These are phyloP conservation scores for Acrobasis consociella DNA, from an alignment of 2,888 invertebrate species.

Conservation along the genomic window DNA sequence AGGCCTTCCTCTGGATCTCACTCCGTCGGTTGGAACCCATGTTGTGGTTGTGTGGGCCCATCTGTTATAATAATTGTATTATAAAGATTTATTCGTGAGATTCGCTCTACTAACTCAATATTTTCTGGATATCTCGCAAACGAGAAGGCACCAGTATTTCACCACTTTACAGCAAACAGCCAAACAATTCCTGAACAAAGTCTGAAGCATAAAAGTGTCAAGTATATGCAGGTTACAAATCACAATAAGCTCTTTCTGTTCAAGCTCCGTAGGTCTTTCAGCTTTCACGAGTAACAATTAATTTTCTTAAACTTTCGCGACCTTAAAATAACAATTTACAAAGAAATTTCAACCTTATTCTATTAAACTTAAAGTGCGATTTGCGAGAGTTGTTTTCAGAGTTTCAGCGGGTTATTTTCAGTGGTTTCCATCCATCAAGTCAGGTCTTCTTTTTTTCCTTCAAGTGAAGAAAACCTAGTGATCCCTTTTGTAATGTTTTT, in stretches of 20 bases:
- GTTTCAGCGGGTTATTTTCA: constrained; percentile 8
- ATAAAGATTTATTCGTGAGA: no score
- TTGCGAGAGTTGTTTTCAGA: neutral
- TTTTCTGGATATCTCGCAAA: neutral
- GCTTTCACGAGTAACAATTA: constrained; percentile 19
- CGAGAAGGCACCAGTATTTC: neutral
- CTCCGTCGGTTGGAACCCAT: no score
- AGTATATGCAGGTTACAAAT: constrained; percentile 11
- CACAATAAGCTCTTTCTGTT: constrained; percentile 20
- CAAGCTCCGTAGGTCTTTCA: constrained; percentile 9
- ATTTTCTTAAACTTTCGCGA: constrained; percentile 21
- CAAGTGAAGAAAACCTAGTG: constrained; percentile 14
- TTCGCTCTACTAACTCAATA: neutral
- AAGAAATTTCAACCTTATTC: constrained; percentile 7
- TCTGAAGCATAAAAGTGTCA: constrained; percentile 5
- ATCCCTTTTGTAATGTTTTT: constrained; percentile 25
- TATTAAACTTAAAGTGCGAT: neutral
- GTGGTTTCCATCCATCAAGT: constrained; percentile 22
- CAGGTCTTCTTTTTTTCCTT: constrained; percentile 8
- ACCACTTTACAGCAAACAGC: neutral
- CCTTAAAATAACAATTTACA: neutral
- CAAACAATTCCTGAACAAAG: neutral
- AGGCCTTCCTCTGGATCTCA: no score
- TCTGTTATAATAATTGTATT: no score
- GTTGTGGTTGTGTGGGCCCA: no score